Conservation (phyloP, 2,113 vertebrate genomes). For the Malurus elegans region DNA sequence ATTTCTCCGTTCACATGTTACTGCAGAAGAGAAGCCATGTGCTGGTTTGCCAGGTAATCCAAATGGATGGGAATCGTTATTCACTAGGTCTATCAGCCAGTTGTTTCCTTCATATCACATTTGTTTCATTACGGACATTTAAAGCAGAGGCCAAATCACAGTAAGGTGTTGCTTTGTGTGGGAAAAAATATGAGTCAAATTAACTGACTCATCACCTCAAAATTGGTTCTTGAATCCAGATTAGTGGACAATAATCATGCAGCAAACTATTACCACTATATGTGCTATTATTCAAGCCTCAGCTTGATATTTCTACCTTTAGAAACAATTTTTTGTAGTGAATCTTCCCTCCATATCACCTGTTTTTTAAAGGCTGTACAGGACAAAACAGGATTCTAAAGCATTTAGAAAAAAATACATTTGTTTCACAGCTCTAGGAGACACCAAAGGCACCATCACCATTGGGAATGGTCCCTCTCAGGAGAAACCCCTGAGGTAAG, state of each 20-base stretch:
- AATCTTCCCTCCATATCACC: neutral
- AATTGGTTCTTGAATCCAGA: neutral
- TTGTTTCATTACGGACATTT: neutral
- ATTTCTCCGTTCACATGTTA: conserved; percentile 71
- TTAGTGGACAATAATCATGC: neutral
- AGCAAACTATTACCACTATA: neutral
- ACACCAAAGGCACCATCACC: neutral
- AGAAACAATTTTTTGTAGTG: neutral
- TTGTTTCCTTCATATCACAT: neutral
- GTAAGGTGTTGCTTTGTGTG: neutral
- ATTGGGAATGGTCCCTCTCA: neutral
- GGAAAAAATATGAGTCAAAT: neutral
- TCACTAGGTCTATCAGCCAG: neutral
- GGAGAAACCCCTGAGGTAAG: conserved; percentile 31
- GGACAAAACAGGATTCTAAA: neutral
- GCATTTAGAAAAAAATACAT: neutral
- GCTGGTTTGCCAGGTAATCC: conserved; percentile 7
- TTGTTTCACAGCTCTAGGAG: conserved; percentile 16
- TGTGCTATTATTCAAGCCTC: neutral
- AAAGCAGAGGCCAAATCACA: neutral
- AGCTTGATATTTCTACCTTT: neutral
- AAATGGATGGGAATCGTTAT: neutral
- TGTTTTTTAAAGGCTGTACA: neutral
- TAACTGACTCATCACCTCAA: neutral
- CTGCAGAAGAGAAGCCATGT: neutral